Percentiles rank a stretch among this genome's conserved stretches.
Evolutionary conservation across 2,888 invertebrate species (phyloP).

Genomic region (Suillia variegata): DNA sequence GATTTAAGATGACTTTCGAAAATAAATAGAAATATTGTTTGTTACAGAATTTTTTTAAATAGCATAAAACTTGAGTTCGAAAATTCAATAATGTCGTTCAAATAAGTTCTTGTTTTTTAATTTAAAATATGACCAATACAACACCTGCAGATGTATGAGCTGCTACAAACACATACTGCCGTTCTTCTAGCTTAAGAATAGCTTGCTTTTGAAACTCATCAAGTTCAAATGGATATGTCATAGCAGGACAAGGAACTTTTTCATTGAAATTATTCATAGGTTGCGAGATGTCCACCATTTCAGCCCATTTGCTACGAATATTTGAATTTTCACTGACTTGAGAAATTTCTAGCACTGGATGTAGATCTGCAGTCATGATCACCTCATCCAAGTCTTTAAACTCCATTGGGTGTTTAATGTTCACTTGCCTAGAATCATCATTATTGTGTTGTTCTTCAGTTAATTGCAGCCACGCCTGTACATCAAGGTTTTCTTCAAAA

Average conservation of each 20-base stretch:
- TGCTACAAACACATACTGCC: constrained; percentile 96
- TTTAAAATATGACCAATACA: not conserved
- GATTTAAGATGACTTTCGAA: not conserved
- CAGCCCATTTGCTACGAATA: constrained; percentile 77
- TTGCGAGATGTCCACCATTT: constrained; percentile 79
- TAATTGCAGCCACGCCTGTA: constrained; percentile 55
- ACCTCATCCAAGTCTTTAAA: constrained; percentile 53
- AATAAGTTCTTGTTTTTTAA: not conserved
- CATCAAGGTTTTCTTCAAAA: constrained; percentile 52
- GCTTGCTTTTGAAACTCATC: constrained; percentile 98
- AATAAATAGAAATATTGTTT: too few species aligned
- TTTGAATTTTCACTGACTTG: constrained; percentile 61
- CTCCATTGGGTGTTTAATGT: constrained; percentile 31
- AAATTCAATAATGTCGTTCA: not conserved
- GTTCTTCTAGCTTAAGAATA: constrained; percentile 89
- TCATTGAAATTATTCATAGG: constrained; percentile 83
- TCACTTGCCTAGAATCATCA: not conserved
- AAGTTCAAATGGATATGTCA: constrained; percentile 86
- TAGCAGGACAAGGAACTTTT: constrained; percentile 82
- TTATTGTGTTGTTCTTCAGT: constrained; percentile 35
- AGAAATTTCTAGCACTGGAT: constrained; percentile 74
- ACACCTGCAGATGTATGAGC: constrained; percentile 98
- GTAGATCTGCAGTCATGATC: constrained; percentile 57
- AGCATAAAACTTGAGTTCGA: not conserved
- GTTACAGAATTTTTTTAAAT: too few species aligned